Percentiles rank a stretch among this genome's conserved stretches.
Evolutionary conservation across 2,113 vertebrate species (phyloP).

Genomic region (Ochotona curzoniae): DNA sequence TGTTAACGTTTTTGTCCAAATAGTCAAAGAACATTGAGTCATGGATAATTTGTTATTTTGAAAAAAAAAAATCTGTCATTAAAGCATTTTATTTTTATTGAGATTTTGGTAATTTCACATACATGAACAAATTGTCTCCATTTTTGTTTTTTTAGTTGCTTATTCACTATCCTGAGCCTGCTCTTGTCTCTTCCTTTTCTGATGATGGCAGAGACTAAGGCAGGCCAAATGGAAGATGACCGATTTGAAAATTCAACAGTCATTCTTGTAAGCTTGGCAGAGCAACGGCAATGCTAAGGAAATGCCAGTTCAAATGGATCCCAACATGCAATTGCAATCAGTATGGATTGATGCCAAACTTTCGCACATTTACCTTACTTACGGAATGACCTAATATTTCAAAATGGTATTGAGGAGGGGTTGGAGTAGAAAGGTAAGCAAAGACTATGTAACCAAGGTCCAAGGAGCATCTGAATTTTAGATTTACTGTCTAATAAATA

Average conservation of each 20-base stretch:
- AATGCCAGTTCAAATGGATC: conserved; percentile 39
- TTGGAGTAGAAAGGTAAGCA: background rate
- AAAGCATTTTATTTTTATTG: conserved; percentile 1
- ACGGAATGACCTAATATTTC: conserved; percentile 40
- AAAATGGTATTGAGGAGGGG: conserved; percentile 9
- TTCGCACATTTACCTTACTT: conserved; percentile 5
- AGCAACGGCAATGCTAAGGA: conserved; percentile 43
- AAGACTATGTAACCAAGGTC: background rate
- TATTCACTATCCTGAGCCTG: conserved; percentile 70
- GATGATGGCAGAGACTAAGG: conserved; percentile 42
- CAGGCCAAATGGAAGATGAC: conserved; percentile 68
- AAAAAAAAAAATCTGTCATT: conserved; percentile 1
- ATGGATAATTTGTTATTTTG: background rate
- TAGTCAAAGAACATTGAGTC: background rate
- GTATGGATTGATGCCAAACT: background rate
- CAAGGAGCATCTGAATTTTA: background rate
- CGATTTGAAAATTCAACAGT: conserved; percentile 67
- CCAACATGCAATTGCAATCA: conserved; percentile 9
- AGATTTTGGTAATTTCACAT: conserved; percentile 47
- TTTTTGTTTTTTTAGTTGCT: conserved; percentile 72
- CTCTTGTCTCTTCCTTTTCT: conserved; percentile 48
- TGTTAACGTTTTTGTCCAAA: background rate
- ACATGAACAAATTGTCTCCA: conserved; percentile 38
- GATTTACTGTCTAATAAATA: background rate
- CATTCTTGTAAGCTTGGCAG: conserved; percentile 33